Base-by-base conservation (phyloP, 2,113 vertebrate genomes). In the Muntiacus muntjak region DNA sequence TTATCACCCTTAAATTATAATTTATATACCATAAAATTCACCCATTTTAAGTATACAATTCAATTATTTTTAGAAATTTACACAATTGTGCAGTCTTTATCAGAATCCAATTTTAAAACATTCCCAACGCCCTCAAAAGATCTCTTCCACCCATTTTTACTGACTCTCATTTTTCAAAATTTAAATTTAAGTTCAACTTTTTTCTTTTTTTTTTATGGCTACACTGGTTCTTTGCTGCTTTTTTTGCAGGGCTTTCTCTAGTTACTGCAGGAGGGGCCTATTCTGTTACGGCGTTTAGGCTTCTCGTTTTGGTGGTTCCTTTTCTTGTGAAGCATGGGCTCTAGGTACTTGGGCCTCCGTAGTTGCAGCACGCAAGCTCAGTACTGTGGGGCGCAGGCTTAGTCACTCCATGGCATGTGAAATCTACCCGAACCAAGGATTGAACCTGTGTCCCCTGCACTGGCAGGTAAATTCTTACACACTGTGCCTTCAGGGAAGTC, bases 151-250 rank as follows among this genome's bases (percentile, higher is more conserved):
- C 60, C 40, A 94, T 94, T 93, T 96, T 25, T 83, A 83, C 71
- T 89, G 36, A 92, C 52, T n/a, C 40, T 90, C 16, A 74, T 47
- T 96, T 96, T 90, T 85, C 19, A 0, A 0, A 12, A 71, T 90
- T 97, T 92, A 78, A 91, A 91, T 71, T 95, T 95, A 76, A 64
- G 40, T 90, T 89, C 58, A 97, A 40, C 57, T 79, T 92, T 33
- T 43, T 25, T 71, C 16, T 55, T 55, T 52, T 52, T 52, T 71
- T 71, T 67, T 19, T 4, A 40, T 40, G 71, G 40, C 71, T 76
- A 76, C 23, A 7, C 71, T 43, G 40, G 12, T 23, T 43, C 71
- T 76, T 76, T 43, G 40, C 43, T 43, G 23, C 23, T 43, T 14
- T 76, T 43, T 43, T 15, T 76, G 40, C 3, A 1, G 40, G 23